Percentiles rank a stretch among this genome's conserved stretches.
Conservation (phyloP, 1,140 invertebrate genomes). For the Papilio dardanus region DNA sequence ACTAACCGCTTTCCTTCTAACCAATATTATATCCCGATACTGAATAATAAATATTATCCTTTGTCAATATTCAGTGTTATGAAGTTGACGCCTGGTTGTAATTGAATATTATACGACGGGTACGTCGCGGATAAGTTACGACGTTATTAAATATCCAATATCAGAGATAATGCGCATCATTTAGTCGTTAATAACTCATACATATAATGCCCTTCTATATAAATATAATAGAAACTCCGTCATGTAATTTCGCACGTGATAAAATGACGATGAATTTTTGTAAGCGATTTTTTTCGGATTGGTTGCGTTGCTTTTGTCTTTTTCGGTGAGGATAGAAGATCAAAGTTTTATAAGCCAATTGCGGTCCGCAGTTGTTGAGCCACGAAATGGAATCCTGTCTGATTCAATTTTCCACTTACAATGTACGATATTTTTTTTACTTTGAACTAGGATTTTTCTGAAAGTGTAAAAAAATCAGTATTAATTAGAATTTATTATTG, state of each 20-base stretch:
- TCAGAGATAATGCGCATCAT: slow-evolving; percentile 26
- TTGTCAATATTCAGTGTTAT: background rate
- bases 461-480: too few relatives aligned
- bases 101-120: slow-evolving; percentile 2
- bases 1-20: background rate
- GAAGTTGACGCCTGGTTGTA: background rate
- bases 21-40: background rate
- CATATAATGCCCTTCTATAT: slow-evolving; percentile 7
- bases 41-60: too few relatives aligned
- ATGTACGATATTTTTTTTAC: too few relatives aligned
- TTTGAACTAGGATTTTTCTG: too few relatives aligned
- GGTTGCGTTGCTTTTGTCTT: background rate
- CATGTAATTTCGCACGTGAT: background rate
- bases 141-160: slow-evolving; percentile 35
- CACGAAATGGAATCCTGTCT: background rate
- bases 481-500: too few relatives aligned
- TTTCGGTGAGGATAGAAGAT: background rate
- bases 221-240: background rate
- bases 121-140: slow-evolving; percentile 22
- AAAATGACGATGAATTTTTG: background rate
- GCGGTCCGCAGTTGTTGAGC: background rate
- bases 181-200: slow-evolving; percentile 26
- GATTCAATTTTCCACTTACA: background rate
- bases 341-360: background rate
- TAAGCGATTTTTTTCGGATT: background rate